Conservation (phyloP, 2,797 vertebrate genomes). For the Intellagama lesueurii region DNA sequence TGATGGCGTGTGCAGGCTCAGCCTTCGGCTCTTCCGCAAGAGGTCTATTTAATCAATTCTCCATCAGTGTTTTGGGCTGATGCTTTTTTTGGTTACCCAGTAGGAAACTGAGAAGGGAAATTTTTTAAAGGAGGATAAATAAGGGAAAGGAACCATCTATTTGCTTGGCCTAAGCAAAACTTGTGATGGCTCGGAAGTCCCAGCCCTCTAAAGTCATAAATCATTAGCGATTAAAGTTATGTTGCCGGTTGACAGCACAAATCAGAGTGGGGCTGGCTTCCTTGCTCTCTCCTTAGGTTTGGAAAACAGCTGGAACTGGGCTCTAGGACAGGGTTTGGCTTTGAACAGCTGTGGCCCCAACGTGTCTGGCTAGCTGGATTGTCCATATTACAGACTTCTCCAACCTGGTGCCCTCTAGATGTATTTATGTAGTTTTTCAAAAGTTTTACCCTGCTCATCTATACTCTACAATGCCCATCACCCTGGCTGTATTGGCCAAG, state of each 20-base stretch:
- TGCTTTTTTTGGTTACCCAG: not conserved
- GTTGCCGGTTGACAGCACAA: not conserved
- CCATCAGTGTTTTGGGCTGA: not conserved
- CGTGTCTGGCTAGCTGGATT: not conserved
- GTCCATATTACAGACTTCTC: not conserved
- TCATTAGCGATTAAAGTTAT: not conserved
- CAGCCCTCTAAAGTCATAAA: not conserved
- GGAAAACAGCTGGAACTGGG: not conserved
- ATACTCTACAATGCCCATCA: not conserved
- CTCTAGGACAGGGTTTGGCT: not conserved
- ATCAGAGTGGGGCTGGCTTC: not conserved
- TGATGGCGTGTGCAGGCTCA: not conserved
- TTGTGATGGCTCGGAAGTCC: not conserved
- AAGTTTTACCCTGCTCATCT: too few species aligned
- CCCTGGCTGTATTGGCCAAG: too few species aligned
- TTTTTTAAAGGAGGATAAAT: not conserved
- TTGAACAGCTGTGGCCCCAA: not conserved
- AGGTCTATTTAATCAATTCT: not conserved
- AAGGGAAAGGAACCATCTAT: not conserved
- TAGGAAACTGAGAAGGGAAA: not conserved
- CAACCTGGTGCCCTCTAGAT: too few species aligned
- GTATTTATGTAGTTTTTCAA: too few species aligned
- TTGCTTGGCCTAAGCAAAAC: not conserved
- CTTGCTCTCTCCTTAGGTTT: accelerated
- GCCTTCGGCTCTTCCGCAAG: not conserved